A percentile compares a stretch with the other conserved stretches of the same genome.
phyloP scores from a whole-genome alignment of 2,888 invertebrate species.

The Melanchra persicariae region DNA sequence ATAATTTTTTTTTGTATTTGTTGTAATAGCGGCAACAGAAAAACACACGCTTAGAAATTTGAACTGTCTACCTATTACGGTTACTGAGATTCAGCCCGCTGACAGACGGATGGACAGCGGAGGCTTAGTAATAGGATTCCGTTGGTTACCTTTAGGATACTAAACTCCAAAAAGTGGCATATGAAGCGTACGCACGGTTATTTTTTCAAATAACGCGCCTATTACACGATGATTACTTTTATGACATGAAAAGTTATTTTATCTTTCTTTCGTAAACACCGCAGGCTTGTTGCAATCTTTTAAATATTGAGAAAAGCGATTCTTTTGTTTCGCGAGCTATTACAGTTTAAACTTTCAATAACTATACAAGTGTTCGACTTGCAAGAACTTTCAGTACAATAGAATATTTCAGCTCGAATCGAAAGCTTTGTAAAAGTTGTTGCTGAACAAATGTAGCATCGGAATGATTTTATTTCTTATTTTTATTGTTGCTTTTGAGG shows the following conservation, averaged over 20 bases:
- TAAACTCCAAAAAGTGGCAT: too few relatives aligned
- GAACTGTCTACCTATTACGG: too few relatives aligned
- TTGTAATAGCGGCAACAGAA: too few relatives aligned
- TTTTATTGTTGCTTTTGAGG: conserved; percentile 6
- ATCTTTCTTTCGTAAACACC: background rate
- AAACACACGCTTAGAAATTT: too few relatives aligned
- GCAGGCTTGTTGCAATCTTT: background rate
- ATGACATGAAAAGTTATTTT: background rate
- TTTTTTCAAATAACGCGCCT: too few relatives aligned
- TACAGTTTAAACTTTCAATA: conserved; percentile 47
- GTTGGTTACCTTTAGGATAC: too few relatives aligned
- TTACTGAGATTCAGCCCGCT: too few relatives aligned
- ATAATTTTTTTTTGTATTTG: too few relatives aligned
- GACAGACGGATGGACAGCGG: too few relatives aligned
- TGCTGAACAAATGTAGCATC: conserved; percentile 38
- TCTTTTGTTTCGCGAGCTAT: conserved; percentile 39
- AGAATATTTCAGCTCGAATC: conserved; percentile 47
- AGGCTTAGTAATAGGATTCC: too few relatives aligned
- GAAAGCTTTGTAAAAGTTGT: conserved; percentile 46
- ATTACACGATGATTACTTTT: too few relatives aligned
- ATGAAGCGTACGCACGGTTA: too few relatives aligned
- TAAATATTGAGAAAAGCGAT: conserved; percentile 25
- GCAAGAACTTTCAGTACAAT: conserved; percentile 46
- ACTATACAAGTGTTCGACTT: conserved; percentile 47
- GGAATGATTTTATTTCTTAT: conserved; percentile 33